Base-by-base conservation (phyloP, 2,113 vertebrate species). In the Pagrus major region DNA sequence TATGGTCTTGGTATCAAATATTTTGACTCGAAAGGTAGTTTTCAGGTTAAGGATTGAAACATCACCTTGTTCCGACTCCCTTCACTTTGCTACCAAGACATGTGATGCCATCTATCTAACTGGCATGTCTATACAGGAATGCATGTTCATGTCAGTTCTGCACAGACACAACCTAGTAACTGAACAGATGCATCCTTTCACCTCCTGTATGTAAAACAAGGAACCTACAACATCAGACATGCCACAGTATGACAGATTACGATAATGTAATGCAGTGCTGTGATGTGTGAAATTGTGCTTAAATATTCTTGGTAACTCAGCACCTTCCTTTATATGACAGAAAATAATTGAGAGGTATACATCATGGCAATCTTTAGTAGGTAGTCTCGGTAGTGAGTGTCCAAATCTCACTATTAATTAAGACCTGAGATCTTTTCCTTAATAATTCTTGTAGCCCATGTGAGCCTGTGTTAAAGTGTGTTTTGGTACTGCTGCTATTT, bases 291-390 rank as follows among this genome's bases (percentile, higher is more conserved):
- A 81, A 85, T 80, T 23, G 51, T 80, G 71, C 65, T 81, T 46
- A 51, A 46, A 73, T 92, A 77, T 84, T 86, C 78, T 81, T 61
- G 76, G 64, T 75, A 71, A 79, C 39, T 83, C 81, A 88, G 92
- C 86, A 89, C 54, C 75, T 66, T 56, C 23, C 35, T 66, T 59
- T 47, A 59, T 65, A 49, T 39, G 61, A 74, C 63, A 56, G 75
- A 77, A 65, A 56, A 69, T 60, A 66, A 78, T 27, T 39, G n/a
- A 29, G n/a, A 71, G 59, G 44, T 74, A 49, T 54, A 65, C 20
- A 56, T 75, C 51, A 59, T 29, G 79, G 67, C 3, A 73, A 70
- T 73, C 54, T 55, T 31, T 42, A n/a, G n/a, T n/a, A n/a, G n/a
- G n/a, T n/a, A n/a, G n/a, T n/a, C 52, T 39, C 20, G 14, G 31